Conservation (phyloP, 2,888 invertebrate genomes). For the Aricia artaxerxes region DNA sequence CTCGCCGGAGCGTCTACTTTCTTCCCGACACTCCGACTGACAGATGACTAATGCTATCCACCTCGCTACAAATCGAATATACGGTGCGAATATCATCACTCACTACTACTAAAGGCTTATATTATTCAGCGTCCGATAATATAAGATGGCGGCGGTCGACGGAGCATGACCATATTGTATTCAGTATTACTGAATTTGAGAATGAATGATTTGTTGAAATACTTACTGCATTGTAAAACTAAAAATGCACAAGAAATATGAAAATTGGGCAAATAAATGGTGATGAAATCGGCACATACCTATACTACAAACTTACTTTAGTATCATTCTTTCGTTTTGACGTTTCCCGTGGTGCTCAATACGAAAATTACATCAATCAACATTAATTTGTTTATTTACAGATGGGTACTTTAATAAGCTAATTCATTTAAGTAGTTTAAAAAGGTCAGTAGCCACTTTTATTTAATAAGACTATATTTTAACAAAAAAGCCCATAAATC, state of each 20-base stretch:
- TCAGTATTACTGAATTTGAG: neutral
- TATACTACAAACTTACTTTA: too few species aligned
- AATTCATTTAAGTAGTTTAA: too few species aligned
- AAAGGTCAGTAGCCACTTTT: too few species aligned
- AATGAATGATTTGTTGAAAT: neutral
- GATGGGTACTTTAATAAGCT: too few species aligned
- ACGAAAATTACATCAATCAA: too few species aligned
- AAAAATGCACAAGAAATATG: neutral
- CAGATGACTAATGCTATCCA: slow-evolving; percentile 37
- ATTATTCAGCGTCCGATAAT: neutral
- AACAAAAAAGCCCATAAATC: too few species aligned
- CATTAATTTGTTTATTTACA: too few species aligned
- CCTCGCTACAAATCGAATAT: slow-evolving; percentile 34
- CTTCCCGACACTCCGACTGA: slow-evolving; percentile 35
- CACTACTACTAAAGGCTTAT: slow-evolving; percentile 6
- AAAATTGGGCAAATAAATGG: too few species aligned
- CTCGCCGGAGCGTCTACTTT: slow-evolving; percentile 31
- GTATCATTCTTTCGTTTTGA: too few species aligned
- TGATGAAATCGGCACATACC: too few species aligned
- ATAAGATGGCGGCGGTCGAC: neutral
- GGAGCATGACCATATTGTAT: neutral
- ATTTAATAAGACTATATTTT: too few species aligned
- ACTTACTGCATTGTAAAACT: neutral
- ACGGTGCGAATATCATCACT: slow-evolving; percentile 33
- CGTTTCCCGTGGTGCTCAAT: too few species aligned